Evolutionary conservation across 92 coral and sea anemone genomes (phyloP).

Genomic region (Zoanthus gigantus): DNA sequence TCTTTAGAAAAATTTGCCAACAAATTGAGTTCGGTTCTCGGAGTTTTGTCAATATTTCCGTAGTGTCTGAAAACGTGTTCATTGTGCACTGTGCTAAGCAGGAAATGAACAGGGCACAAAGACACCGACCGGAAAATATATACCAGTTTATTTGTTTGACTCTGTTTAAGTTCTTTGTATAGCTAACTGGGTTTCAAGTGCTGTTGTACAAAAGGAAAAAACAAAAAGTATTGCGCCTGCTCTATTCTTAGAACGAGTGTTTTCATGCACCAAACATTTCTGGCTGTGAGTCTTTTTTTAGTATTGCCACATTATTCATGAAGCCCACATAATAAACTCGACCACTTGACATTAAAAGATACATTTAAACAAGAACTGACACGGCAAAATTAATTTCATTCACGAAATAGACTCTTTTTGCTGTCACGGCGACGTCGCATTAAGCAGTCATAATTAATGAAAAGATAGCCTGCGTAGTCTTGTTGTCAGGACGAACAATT

Average conservation of each 20-base stretch:
- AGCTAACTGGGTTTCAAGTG: neutral
- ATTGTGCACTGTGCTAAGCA: neutral
- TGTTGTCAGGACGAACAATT: too few species aligned
- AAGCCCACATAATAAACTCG: too few species aligned
- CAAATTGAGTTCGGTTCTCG: neutral
- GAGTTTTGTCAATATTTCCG: conserved; percentile 23
- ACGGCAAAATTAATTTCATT: too few species aligned
- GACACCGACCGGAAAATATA: conserved; percentile 42
- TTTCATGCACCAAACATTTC: neutral
- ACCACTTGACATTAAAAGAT: too few species aligned
- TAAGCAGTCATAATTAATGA: too few species aligned
- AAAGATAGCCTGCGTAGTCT: too few species aligned
- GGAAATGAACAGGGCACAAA: conserved; percentile 42
- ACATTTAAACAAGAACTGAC: neutral
- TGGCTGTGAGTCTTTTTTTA: neutral
- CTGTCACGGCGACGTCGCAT: too few species aligned
- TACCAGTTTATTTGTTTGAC: neutral
- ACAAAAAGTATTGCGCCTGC: conserved; percentile 3
- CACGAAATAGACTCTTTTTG: too few species aligned
- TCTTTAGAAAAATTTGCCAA: neutral
- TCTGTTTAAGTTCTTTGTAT: conserved; percentile 26
- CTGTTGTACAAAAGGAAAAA: neutral
- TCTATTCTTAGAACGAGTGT: neutral
- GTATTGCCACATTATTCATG: too few species aligned
- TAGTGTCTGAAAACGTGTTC: conserved; percentile 36